phyloP scores from a whole-genome alignment of 2,797 vertebrate genomes.

The Hippoglossus hippoglossus region DNA sequence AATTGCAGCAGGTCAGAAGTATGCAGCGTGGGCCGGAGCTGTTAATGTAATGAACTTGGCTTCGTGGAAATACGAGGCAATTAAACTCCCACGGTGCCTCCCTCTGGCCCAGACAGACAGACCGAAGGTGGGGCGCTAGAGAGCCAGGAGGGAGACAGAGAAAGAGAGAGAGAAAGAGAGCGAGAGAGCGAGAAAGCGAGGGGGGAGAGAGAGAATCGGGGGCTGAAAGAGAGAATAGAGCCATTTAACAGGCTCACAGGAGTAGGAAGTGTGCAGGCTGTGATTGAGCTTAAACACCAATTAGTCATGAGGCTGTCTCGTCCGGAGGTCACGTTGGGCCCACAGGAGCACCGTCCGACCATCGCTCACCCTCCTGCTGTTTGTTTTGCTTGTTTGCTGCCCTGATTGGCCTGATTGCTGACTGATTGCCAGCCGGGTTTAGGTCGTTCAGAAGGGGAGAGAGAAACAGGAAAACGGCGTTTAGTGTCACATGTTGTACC shows the following conservation, averaged over 20 bases:
- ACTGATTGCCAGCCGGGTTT: conserved; percentile 65
- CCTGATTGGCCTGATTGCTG: conserved; percentile 74
- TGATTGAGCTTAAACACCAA: conserved; percentile 77
- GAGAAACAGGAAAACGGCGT: conserved; percentile 29
- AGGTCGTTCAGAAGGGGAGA: conserved; percentile 38
- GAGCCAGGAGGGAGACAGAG: conserved; percentile 37
- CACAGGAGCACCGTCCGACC: conserved; percentile 45
- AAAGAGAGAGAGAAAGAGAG: conserved; percentile 30
- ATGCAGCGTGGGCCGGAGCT: conserved; percentile 82
- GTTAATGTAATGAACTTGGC: conserved; percentile 84
- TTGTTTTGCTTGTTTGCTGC: conserved; percentile 74
- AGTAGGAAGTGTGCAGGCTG: conserved; percentile 79
- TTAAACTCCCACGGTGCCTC: conserved; percentile 85
- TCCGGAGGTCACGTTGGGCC: conserved; percentile 63
- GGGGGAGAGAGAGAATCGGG: conserved; percentile 11
- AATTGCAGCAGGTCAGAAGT: conserved; percentile 84
- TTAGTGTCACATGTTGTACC: not conserved
- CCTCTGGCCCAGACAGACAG: conserved; percentile 71
- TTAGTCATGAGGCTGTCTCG: conserved; percentile 71
- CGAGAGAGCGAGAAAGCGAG: conserved; percentile 20
- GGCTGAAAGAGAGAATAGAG: conserved; percentile 72
- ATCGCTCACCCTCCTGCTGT: conserved; percentile 74
- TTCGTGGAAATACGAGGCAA: conserved; percentile 84
- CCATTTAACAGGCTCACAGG: conserved; percentile 76
- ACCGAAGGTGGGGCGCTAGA: conserved; percentile 37